Conservation (phyloP, 2,888 invertebrate genomes). For the Tortrix viridana region DNA sequence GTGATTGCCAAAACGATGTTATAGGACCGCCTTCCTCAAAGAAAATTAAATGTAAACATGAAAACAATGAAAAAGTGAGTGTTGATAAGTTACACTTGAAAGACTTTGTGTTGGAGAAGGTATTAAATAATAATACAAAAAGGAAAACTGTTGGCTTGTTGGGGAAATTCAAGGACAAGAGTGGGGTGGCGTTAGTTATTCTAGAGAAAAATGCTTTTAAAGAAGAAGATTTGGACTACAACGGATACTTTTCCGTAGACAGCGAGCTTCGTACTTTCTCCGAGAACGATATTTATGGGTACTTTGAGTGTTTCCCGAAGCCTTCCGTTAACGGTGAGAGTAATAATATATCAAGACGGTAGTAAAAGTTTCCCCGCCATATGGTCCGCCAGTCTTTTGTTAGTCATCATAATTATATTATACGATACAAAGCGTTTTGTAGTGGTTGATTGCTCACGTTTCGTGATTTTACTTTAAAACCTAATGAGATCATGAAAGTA, state of each 20-base stretch:
- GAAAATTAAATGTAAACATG: slow-evolving; percentile 71
- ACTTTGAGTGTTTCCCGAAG: slow-evolving; percentile 89
- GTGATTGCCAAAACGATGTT: slow-evolving; percentile 63
- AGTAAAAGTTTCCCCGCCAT: slow-evolving; percentile 16
- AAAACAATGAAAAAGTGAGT: slow-evolving; percentile 65
- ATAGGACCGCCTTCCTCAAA: slow-evolving; percentile 63
- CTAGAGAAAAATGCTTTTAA: slow-evolving; percentile 93
- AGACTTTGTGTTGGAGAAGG: slow-evolving; percentile 86
- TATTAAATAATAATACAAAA: slow-evolving; percentile 89
- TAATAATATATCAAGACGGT: slow-evolving; percentile 31
- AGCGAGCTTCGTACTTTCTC: slow-evolving; percentile 86
- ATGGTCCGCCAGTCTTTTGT: slow-evolving; percentile 22
- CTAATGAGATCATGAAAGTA: too few species aligned
- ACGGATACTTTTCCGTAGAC: slow-evolving; percentile 86
- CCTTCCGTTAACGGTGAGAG: slow-evolving; percentile 86
- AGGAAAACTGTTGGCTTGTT: slow-evolving; percentile 88
- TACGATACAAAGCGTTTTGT: not conserved
- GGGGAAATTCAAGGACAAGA: slow-evolving; percentile 86
- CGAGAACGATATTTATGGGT: slow-evolving; percentile 93
- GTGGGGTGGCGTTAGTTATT: slow-evolving; percentile 88
- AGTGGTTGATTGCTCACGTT: not conserved
- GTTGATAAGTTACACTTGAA: slow-evolving; percentile 80
- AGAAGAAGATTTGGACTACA: slow-evolving; percentile 82
- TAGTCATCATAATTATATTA: slow-evolving; percentile 28
- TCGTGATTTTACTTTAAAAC: not conserved